Base-by-base conservation (phyloP, 2,888 invertebrate species). In the Tenthredo distinguenda region DNA sequence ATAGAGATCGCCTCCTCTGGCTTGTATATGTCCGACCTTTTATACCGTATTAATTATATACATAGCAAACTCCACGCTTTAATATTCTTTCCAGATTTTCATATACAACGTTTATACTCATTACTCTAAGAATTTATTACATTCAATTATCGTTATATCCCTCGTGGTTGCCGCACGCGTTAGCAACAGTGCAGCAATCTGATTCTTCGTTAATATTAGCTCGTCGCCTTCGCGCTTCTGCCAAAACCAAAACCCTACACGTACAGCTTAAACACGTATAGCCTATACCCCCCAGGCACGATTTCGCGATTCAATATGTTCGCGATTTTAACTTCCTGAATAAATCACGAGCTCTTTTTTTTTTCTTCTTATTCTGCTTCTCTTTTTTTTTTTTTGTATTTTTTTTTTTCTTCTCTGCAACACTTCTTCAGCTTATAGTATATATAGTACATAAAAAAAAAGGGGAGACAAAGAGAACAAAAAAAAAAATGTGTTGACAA, bases 161-260 rank as follows among this genome's bases (percentile, higher is more conserved):
- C 6, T 7, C n/a, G 55, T 55, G n/a, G 2, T n/a, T n/a, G n/a
- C n/a, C 7, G 18, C n/a, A 55, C n/a, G 7, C n/a, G n/a, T n/a
- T n/a, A 55, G 55, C 55, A 6, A 55, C 6, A n/a, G 7, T 55
- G 7, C 50, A 50, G 50, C 50, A 7, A 55, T 55, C n/a, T 7
- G n/a, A 55, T 55, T n/a, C n/a, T 55, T 55, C 55, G 55, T 55
- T 55, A 55, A 55, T 55, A 55, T 55, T 55, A 55, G 55, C 55
- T n/a, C 55, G n/a, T 55, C n/a, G 55, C 55, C 55, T 55, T 55
- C 55, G n/a, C 55, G n/a, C 55, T 18, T 7, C n/a, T 55, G 55
- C 55, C 55, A 55, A 55, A 55, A 55, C n/a, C n/a, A 55, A 50
- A 50, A 50, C 6, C 18, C 18, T 50, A 50, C 4, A 4, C 15